phyloP scores from a whole-genome alignment of 2,888 invertebrate species.

The Autographa gamma region DNA sequence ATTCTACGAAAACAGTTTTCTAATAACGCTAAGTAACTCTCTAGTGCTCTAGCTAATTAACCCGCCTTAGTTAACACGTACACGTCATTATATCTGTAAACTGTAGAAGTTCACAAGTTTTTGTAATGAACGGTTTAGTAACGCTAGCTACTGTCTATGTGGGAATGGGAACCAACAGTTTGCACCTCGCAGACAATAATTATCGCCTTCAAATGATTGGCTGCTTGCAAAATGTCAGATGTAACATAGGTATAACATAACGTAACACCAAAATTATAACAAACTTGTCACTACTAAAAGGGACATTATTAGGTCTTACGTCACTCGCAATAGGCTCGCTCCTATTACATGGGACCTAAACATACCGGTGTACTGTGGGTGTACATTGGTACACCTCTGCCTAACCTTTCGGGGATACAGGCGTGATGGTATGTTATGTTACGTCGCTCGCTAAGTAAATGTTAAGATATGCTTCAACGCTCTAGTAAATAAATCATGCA shows the following conservation, averaged over 20 bases:
- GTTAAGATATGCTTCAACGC: too few relatives aligned
- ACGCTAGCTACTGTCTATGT: conserved; percentile 65
- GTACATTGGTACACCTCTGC: too few relatives aligned
- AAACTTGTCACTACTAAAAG: too few relatives aligned
- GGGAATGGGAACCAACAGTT: conserved; percentile 64
- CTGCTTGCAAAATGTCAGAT: background rate
- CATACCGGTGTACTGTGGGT: too few relatives aligned
- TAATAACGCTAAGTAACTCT: background rate
- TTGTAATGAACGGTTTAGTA: conserved; percentile 66
- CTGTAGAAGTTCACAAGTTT: conserved; percentile 67
- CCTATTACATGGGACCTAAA: too few relatives aligned
- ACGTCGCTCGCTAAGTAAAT: too few relatives aligned
- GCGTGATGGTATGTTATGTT: too few relatives aligned
- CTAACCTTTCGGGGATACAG: too few relatives aligned
- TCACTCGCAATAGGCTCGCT: too few relatives aligned
- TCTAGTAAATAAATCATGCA: too few relatives aligned
- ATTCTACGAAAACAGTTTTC: background rate
- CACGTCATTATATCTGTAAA: conserved; percentile 25
- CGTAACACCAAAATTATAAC: too few relatives aligned
- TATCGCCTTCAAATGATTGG: conserved; percentile 32
- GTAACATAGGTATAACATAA: background rate
- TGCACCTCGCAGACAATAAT: conserved; percentile 40
- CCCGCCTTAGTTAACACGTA: conserved; percentile 5
- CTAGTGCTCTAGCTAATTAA: background rate
- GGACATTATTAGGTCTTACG: too few relatives aligned